Base-by-base conservation (phyloP, 2,888 invertebrate species). In the Ceriagrion tenellum region DNA sequence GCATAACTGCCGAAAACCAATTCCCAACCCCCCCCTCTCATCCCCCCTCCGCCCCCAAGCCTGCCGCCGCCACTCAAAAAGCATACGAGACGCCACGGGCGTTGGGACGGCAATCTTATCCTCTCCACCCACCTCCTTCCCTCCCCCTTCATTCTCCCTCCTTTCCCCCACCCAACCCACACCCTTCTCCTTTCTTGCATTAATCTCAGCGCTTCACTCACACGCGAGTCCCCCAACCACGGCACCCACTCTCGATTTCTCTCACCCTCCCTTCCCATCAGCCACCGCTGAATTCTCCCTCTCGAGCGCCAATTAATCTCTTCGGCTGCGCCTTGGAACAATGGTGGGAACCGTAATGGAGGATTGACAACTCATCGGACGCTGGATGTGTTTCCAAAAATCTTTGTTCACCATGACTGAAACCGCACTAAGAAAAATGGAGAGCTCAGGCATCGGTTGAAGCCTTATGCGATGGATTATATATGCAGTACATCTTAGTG, bases 181-280 rank as follows among this genome's bases (percentile, higher is more conserved):
- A 13, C 90, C 10, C 35, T 40, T 35, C 55, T 74, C 81, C 69
- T n/a, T n/a, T 35, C 18, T 47, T 69, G 93, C 93, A 93, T 93
- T 93, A 93, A 93, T 93, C 93, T 93, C 93, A 69, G 93, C 69
- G 47, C 93, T 55, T 69, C 93, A 69, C 91, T 91, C 91, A 35
- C 89, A 89, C 47, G 47, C 89, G 55, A 13, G 26, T 55, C 26
- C 23, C 30, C 18, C 91, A 4, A 8, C 47, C 47, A 47, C n/a
- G n/a, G 47, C 59, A 13, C 91, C 23, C 56, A 30, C 63, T 23
- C 23, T 23, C 59, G 26, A n/a, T 6, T 12, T 35, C 90, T 6
- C 30, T 56, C n/a, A 23, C 3, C 40, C 40, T 47, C 55, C 30
- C 30, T 59, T 91, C 63, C 59, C 91, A 0, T 2, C 55, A 40